Conservation (phyloP, 2,888 invertebrate genomes). For the Phytoseiulus persimilis region DNA sequence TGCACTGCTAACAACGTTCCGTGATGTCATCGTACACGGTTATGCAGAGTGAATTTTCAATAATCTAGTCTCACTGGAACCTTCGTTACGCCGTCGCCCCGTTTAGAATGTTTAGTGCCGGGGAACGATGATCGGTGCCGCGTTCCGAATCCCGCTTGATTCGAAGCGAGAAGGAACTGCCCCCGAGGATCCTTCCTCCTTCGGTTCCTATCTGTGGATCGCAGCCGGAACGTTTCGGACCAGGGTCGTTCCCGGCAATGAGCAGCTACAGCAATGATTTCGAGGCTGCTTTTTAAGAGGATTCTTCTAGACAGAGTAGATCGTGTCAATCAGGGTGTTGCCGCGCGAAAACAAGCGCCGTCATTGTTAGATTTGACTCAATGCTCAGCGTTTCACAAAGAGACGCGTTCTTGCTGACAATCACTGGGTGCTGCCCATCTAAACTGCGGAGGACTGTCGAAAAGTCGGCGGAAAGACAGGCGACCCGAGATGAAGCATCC, state of each 20-base stretch:
- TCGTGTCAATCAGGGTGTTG: neutral
- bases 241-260: neutral
- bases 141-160: neutral
- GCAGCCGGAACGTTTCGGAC: neutral
- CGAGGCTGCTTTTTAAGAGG: neutral
- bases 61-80: neutral
- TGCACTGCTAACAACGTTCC: neutral
- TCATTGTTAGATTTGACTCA: constrained; percentile 5
- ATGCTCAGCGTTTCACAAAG: neutral
- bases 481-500: neutral
- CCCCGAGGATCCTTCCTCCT: no score
- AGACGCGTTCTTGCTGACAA: neutral
- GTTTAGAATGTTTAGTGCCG: neutral
- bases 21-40: neutral
- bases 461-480: neutral
- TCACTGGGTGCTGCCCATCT: neutral
- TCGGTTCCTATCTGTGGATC: no score
- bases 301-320: neutral
- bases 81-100: neutral
- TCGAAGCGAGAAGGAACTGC: no score
- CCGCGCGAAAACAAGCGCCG: neutral
- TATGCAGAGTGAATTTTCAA: neutral
- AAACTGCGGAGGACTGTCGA: neutral
- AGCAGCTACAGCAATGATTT: neutral
- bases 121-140: neutral